phyloP scores from a whole-genome alignment of 1,140 invertebrate species.

The Lethrus apterus region DNA sequence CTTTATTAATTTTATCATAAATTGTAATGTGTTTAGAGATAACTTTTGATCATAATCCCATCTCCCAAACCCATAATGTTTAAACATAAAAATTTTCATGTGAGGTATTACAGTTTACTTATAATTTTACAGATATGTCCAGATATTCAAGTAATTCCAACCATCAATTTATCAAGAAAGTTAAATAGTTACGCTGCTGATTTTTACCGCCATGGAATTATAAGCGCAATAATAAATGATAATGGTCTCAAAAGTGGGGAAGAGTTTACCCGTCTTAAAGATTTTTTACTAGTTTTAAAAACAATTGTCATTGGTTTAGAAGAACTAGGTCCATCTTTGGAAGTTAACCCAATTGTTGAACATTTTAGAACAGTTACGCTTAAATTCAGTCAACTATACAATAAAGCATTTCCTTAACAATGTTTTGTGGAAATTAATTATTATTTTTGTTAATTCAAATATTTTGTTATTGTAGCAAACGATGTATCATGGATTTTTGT shows the following conservation, averaged over 20 bases:
- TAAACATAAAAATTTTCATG: too few relatives aligned
- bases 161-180: not conserved
- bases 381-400: not conserved
- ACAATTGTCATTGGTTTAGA: slow-evolving; percentile 4
- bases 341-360: not conserved
- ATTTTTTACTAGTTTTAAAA: slow-evolving; percentile 9
- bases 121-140: slow-evolving; percentile 11
- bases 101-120: not conserved
- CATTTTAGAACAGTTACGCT: not conserved
- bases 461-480: too few relatives aligned
- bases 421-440: too few relatives aligned
- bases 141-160: slow-evolving; percentile 10
- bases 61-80: too few relatives aligned
- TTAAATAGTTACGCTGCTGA: slow-evolving; percentile 12
- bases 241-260: slow-evolving; percentile 7
- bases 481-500: too few relatives aligned
- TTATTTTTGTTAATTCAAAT: too few relatives aligned
- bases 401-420: not conserved
- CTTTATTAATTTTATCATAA: not conserved
- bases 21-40: too few relatives aligned
- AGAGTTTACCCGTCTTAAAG: slow-evolving; percentile 11
- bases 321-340: not conserved
- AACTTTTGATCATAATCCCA: too few relatives aligned
- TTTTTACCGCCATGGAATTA: slow-evolving; percentile 15
- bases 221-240: slow-evolving; percentile 6